Evolutionary conservation across 1,140 invertebrate species (phyloP), one percentile per base, ranked within the genome.

Genomic region (Halictus rubicundus): DNA sequence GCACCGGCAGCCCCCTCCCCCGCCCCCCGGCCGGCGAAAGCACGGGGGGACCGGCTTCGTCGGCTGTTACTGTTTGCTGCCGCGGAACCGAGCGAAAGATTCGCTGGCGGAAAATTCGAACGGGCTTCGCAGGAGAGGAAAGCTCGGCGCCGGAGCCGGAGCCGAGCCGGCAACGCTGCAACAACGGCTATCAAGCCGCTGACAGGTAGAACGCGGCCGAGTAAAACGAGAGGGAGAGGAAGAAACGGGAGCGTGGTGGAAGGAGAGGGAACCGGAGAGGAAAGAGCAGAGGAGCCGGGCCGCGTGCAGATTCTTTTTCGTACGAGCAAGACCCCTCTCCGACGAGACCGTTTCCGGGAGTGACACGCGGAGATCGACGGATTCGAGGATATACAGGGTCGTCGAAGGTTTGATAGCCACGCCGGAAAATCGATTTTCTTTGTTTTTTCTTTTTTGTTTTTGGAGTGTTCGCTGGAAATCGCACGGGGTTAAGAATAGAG

Each of bases 61-160:
- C 5, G 54, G 21, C 54, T n/a, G 21, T 32, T 32, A 2, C 23
- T 27, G 37, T 37, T 71, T 12, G 25, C 14, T 23, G 32, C 32
- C 32, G 32, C 32, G 5, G 32, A 32, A 32, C 32, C 32, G 32
- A 32, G 32, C 2, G 2, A 32, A 3, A 32, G 23, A 32, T 19
- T 5, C 64, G 12, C 0, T 12, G 71, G 57, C 61, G 83, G 60
- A 85, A 85, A 78, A 84, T 85, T 85, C 59, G 64, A 85, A 78
- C 72, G 25, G 42, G 42, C 10, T 46, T 46, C 70, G 19, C 12
- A 12, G 27, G 9, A 5, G 37, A 52, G 39, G 42, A 52, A 64
- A 75, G 42, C 32, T 1, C 49, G 5, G 49, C 16, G 42, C 14
- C 42, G 7, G 39, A 49, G 10, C 46, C 46, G 5, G 32, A 32